Percentiles rank a stretch among this genome's conserved stretches.
Evolutionary conservation across 1,140 invertebrate genomes (phyloP).

Genomic region (Brachionus paranguensis): DNA sequence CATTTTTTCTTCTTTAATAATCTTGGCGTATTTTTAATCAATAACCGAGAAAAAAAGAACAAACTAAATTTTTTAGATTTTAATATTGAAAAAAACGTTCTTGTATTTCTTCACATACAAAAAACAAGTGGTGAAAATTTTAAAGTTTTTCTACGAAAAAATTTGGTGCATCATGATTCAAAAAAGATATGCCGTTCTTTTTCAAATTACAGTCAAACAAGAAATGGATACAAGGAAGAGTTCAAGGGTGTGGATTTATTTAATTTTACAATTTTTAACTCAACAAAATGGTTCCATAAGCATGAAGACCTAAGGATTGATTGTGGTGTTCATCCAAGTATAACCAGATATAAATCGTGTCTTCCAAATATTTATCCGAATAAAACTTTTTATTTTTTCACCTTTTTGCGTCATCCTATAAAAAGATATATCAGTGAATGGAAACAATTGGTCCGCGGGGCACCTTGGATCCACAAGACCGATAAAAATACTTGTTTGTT

Average conservation of each 20-base stretch:
- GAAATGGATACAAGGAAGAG: background rate
- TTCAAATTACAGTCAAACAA: background rate
- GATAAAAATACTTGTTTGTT: background rate
- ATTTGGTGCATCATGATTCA: background rate
- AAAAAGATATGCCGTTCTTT: background rate
- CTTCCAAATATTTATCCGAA: background rate
- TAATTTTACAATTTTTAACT: background rate
- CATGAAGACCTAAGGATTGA: background rate
- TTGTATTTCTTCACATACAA: background rate
- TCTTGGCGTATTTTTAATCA: no score
- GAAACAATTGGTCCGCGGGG: background rate
- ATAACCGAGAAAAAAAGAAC: no score
- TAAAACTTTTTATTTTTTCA: background rate
- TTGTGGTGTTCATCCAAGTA: background rate
- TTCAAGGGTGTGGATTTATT: background rate
- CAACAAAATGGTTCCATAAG: background rate
- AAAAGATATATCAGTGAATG: background rate
- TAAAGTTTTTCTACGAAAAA: background rate
- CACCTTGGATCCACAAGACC: background rate
- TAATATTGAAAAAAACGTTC: background rate
- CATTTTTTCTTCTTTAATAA: no score
- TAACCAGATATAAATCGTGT: background rate
- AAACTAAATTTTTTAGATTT: background rate
- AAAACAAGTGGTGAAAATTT: background rate
- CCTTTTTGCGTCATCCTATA: background rate